Evolutionary conservation across 2,797 vertebrate species (phyloP), one percentile per base, ranked within the genome.

Genomic region (Phoxinus dragarum): DNA sequence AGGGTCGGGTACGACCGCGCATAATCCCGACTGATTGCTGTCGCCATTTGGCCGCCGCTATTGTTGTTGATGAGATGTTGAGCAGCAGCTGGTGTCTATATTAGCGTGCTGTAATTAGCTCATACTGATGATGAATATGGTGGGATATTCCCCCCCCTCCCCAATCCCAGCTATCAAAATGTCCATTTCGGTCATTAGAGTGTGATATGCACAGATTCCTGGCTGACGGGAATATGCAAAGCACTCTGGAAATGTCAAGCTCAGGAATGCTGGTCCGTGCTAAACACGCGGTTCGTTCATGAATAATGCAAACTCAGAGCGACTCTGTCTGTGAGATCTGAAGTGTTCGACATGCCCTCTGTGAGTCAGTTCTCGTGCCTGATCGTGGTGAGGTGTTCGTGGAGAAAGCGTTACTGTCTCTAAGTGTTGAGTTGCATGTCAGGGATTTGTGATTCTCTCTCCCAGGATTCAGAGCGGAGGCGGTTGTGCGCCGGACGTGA

Each of bases 41-140:
- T 75, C 68, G 1, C 59, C 59, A 14, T 31, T 64, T 64, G 59
- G n/a, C n/a, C 12, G n/a, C 44, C 88, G 74, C 81, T 85, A 80
- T 88, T 88, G 54, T 82, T 54, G 84, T 79, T 92, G 91, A 92
- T 92, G 89, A 90, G 92, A 90, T 87, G 86, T 71, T 88, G 79
- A 82, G 88, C 90, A 88, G 90, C 92, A 93, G 93, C 92, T 93
- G 93, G 88, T 87, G 90, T 86, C 88, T 90, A 86, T 88, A 93
- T 93, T 93, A 89, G 91, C 92, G 10, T 86, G 88, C 91, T 88
- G 89, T 92, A 93, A 94, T 93, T 91, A 90, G 47, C 89, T 88
- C 17, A 91, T 90, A 93, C 90, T 91, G 90, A 92, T 91, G 90
- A 92, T 91, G 90, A 86, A 9, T 27, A 82, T 4, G 19, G 71